Percentiles rank a stretch among this genome's conserved stretches.
Evolutionary conservation across 2,113 vertebrate genomes (phyloP).

Genomic region (Aldabrachelys gigantea): DNA sequence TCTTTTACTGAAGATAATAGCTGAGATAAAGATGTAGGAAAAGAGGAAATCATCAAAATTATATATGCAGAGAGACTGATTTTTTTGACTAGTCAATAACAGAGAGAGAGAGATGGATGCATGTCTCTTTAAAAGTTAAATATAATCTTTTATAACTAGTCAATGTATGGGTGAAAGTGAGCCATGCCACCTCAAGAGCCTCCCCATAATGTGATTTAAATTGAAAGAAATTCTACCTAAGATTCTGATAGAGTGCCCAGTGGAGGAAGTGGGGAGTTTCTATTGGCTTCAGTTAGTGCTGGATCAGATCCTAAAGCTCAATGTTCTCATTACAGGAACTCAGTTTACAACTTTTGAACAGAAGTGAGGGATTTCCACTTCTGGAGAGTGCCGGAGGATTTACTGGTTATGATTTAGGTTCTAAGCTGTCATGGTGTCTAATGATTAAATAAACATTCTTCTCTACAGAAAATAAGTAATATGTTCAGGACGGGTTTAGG

Average conservation of each 20-base stretch:
- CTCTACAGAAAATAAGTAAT: too few species aligned
- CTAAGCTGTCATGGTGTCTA: constrained; percentile 21
- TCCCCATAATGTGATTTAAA: neutral
- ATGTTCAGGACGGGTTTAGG: neutral
- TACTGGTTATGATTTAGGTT: constrained; percentile 12
- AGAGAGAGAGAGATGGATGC: constrained; percentile 30
- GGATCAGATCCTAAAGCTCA: neutral
- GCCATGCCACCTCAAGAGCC: neutral
- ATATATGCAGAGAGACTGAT: neutral
- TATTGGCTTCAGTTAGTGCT: neutral
- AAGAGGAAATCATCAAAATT: neutral
- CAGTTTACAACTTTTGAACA: constrained; percentile 11
- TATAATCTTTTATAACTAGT: constrained; percentile 38
- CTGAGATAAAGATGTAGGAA: neutral
- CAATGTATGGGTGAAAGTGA: constrained; percentile 18
- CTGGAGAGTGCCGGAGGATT: neutral
- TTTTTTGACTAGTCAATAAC: constrained; percentile 7
- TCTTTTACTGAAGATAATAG: neutral
- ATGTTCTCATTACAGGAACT: neutral
- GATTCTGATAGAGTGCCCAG: neutral
- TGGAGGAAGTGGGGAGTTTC: neutral
- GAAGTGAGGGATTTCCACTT: neutral
- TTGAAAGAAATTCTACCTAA: constrained; percentile 3
- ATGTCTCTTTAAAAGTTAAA: constrained; percentile 24
- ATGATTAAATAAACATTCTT: too few species aligned